Conservation (phyloP, 2,113 vertebrate genomes). For the Chloropsis hardwickii region DNA sequence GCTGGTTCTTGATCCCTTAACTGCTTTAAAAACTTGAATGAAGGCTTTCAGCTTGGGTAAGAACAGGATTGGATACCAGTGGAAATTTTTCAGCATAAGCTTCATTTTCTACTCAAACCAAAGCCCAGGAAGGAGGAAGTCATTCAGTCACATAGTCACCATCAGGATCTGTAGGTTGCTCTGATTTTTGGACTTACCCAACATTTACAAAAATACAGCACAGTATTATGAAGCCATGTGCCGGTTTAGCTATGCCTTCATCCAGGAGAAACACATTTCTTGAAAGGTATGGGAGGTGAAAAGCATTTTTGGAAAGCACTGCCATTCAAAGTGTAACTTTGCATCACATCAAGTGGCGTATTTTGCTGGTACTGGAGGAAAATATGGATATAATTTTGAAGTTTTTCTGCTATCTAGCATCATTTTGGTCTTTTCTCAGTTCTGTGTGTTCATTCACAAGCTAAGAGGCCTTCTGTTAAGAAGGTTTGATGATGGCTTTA, state of each 20-base stretch:
- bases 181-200: neutral
- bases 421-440: neutral
- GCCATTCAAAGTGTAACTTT: neutral
- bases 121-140: neutral
- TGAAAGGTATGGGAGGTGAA: neutral
- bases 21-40: conserved; percentile 23
- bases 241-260: neutral
- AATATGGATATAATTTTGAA: neutral
- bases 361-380: neutral
- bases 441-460: neutral
- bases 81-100: neutral
- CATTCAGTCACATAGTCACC: neutral
- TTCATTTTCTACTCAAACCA: neutral
- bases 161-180: neutral
- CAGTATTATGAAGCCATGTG: neutral
- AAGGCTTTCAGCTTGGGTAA: neutral
- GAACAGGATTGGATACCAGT: neutral
- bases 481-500: neutral
- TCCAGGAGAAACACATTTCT: neutral
- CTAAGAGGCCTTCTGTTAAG: neutral
- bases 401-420: neutral
- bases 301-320: neutral
- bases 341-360: neutral
- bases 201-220: neutral
- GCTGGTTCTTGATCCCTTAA: conserved; percentile 22